Percentiles rank a stretch among this genome's conserved stretches.
Evolutionary conservation across 1,140 invertebrate species (phyloP).

Genomic region (Stratiolaelaps scimitus): DNA sequence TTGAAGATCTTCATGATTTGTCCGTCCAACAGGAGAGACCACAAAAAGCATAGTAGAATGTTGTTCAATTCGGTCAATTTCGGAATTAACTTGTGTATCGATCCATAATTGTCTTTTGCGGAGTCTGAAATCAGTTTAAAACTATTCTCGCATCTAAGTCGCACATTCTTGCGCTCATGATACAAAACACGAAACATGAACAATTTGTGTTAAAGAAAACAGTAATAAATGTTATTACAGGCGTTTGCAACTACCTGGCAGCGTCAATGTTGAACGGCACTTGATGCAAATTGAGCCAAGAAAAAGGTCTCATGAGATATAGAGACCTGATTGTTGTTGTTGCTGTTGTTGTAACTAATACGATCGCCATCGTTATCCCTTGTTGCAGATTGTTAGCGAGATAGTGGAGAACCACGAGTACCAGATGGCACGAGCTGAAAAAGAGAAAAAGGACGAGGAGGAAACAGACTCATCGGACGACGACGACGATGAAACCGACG

Average conservation of each 20-base stretch:
- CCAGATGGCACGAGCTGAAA: slow-evolving; percentile 28
- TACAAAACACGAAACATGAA: too few species aligned
- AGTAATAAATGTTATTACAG: background rate
- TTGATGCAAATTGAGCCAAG: background rate
- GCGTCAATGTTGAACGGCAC: background rate
- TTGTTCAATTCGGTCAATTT: too few species aligned
- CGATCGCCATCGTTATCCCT: background rate
- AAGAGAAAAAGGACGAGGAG: slow-evolving; percentile 22
- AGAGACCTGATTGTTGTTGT: too few species aligned
- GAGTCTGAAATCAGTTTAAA: background rate
- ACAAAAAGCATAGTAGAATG: too few species aligned
- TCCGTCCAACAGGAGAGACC: too few species aligned
- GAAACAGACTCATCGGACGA: slow-evolving; percentile 26
- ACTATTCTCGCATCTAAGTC: background rate
- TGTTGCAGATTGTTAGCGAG: slow-evolving; percentile 26
- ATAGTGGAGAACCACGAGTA: slow-evolving; percentile 28
- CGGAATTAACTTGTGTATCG: slow-evolving; percentile 10
- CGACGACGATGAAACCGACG: background rate
- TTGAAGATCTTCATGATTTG: too few species aligned
- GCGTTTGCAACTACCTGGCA: background rate
- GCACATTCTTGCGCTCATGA: too few species aligned
- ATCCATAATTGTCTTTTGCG: background rate
- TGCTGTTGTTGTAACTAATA: too few species aligned
- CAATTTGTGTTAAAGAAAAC: too few species aligned
- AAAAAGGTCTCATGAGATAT: background rate